Percentiles rank a stretch among this genome's conserved stretches.
Evolutionary conservation across 2,797 vertebrate species (phyloP).

Genomic region (Glossophaga mutica): DNA sequence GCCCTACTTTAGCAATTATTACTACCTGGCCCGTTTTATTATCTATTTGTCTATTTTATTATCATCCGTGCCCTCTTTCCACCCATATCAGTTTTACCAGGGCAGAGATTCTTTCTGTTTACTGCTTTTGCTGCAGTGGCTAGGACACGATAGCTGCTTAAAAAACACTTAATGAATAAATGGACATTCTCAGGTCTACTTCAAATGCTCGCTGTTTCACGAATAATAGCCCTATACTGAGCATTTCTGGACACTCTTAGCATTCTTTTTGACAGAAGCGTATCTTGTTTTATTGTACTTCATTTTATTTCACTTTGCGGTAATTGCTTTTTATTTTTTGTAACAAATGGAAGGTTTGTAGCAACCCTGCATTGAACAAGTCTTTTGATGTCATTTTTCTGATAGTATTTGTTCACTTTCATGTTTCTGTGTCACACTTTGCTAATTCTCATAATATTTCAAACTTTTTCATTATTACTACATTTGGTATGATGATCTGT

Average conservation of each 20-base stretch:
- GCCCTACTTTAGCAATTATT: neutral
- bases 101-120: neutral
- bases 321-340: neutral
- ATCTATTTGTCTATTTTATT: neutral
- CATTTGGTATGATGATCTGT: neutral
- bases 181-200: neutral
- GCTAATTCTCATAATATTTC: neutral
- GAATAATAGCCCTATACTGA: neutral
- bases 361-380: neutral
- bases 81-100: neutral
- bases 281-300: neutral
- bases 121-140: neutral
- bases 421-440: neutral
- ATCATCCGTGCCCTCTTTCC: neutral
- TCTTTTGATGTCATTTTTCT: neutral
- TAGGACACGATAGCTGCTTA: neutral
- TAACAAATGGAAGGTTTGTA: neutral
- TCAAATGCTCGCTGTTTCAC: neutral
- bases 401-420: neutral
- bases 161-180: neutral
- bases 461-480: neutral
- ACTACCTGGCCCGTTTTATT: neutral
- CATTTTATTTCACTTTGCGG: neutral
- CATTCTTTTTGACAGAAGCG: neutral
- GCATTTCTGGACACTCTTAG: neutral